Base-by-base conservation (phyloP, 2,113 vertebrate genomes). In the Notarius lentiginosus region DNA sequence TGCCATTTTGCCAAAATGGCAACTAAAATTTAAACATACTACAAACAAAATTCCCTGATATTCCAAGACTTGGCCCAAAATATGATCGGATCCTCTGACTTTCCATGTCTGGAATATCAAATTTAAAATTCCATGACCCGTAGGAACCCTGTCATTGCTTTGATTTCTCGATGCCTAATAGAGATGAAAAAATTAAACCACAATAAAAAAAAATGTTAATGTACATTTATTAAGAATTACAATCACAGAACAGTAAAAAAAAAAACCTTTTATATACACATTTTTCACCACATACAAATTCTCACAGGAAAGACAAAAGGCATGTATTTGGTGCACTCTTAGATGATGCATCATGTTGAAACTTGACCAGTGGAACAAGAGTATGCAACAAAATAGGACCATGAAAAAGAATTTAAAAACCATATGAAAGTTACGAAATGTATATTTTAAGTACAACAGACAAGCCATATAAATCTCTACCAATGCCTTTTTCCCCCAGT, bases 191-290 rank as follows among this genome's bases (percentile, higher is more conserved):
- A 22, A 4, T 41, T 61, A 34, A 58, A 60, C 24, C 41, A 61
- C 17, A 51, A 73, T 30, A 80, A 79, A 53, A 61, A 30, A 34
- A 41, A 41, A 41, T 41, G 41, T 41, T 68, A 17, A 53, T 47
- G 7, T 60, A 81, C 75, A 87, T 83, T 87, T 84, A 84, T 87
- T 83, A 58, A 83, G 51, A 58, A 82, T 27, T 75, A 87, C 47
- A 87, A 14, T 22, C 27, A 87, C 8, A 80, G 27, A 53, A 66
- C 61, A 68, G 3, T 84, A 41, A 53, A 53, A 51, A 77, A 68
- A 84, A 75, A 68, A 41, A 41, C 41, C 41, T 41, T 41, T 41
- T 47, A 72, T 30, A 12, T 17, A 17, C 17, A 73, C 41, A 73
- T 49, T 73, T 73, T 47, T 12, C 56, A 80, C 53, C 12, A 84